Conservation (phyloP, 2,888 invertebrate genomes). For the Bruchidius siliquastri region DNA sequence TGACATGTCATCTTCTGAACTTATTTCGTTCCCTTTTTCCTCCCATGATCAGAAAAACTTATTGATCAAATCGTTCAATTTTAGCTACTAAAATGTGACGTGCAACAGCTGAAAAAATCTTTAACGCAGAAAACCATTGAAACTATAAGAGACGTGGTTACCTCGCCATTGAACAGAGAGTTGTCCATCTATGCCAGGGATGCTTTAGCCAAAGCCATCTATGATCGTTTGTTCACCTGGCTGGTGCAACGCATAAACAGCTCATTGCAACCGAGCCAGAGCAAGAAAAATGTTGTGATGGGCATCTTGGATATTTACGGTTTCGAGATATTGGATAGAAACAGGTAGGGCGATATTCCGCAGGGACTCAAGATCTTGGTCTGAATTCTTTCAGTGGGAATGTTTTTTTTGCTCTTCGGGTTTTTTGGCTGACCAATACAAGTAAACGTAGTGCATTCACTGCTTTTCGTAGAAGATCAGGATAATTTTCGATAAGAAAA, state of each 20-base stretch:
- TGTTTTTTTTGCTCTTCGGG: too few relatives aligned
- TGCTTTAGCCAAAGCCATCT: slow-evolving; percentile 86
- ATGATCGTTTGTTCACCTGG: slow-evolving; percentile 89
- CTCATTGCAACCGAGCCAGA: slow-evolving; percentile 59
- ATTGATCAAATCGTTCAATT: too few relatives aligned
- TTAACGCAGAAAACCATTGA: slow-evolving; percentile 83
- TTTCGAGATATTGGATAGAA: slow-evolving; percentile 87
- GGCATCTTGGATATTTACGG: slow-evolving; percentile 93
- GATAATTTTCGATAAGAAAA: too few relatives aligned
- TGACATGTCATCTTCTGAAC: too few relatives aligned
- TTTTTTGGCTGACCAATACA: too few relatives aligned
- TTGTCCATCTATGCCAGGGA: slow-evolving; percentile 83
- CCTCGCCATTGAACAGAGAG: slow-evolving; percentile 73
- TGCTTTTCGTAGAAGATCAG: too few relatives aligned
- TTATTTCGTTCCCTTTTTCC: too few relatives aligned
- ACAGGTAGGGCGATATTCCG: slow-evolving; percentile 60
- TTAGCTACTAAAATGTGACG: slow-evolving; percentile 71
- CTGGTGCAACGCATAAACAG: slow-evolving; percentile 75
- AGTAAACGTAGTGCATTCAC: too few relatives aligned
- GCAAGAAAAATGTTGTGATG: slow-evolving; percentile 65
- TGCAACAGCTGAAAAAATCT: slow-evolving; percentile 62
- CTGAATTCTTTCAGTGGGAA: too few relatives aligned
- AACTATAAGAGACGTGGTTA: slow-evolving; percentile 78
- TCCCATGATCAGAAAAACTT: too few relatives aligned
- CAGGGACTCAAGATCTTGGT: too few relatives aligned